Evolutionary conservation across 2,888 invertebrate genomes (phyloP), one percentile per base, ranked within the genome.

Genomic region (Tetanocera ferruginea): DNA sequence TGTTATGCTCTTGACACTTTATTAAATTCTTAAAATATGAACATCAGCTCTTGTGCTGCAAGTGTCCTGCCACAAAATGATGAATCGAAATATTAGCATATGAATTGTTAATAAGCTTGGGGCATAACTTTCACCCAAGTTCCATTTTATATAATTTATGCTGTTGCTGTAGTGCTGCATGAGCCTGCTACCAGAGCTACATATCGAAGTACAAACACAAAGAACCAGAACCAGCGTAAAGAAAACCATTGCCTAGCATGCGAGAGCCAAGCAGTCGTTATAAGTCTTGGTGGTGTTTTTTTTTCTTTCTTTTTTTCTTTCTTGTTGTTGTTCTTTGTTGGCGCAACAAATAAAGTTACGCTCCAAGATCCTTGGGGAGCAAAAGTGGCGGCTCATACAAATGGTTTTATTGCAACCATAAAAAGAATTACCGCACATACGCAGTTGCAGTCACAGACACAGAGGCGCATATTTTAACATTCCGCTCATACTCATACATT

Each of bases 51-150:
- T 43, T 43, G 11, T 43, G 37, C 8, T 37, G n/a, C 37, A 14
- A 11, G 11, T 11, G 43, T 43, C 11, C 43, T 43, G 43, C 43
- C 43, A 43, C 43, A 43, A 43, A 43, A 43, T 43, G 43, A 43
- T 43, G 43, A 11, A 43, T 43, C 43, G 43, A 66, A 66, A 66
- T 66, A 66, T 66, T 66, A 66, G 34, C 64, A 66, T 66, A 34
- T 31, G 64, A 66, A 66, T 66, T 66, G 64, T 34, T 34, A 66
- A 66, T 66, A 66, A 66, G 64, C 64, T 34, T 6, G 31, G 64
- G 37, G 64, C 34, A 66, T 66, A 66, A 66, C 37, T 66, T 66
- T 28, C 34, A 34, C 31, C 34, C 25, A 66, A 66, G 64, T 66
- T 28, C 28, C 64, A 66, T 55, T 23, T 31, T 11, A 66, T 66